Conservation (phyloP, 1,140 invertebrate genomes). For the Drosophila funebris region DNA sequence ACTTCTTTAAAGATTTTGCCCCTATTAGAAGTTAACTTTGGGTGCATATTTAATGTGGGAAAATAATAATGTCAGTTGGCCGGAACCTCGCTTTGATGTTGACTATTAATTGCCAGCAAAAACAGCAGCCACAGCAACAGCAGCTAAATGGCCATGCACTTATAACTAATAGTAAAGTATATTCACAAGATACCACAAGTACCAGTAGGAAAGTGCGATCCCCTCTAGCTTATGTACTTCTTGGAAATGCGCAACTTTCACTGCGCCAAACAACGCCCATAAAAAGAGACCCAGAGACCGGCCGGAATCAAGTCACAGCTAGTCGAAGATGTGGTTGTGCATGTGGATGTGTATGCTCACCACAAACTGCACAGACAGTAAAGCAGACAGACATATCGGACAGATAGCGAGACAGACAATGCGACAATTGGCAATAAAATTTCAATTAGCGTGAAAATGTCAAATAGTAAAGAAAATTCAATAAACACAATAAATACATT, state of each 20-base stretch:
- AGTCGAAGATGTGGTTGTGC: not conserved
- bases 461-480: slow-evolving; percentile 33
- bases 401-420: slow-evolving; percentile 3
- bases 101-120: slow-evolving; percentile 17
- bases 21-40: slow-evolving; percentile 33
- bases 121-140: slow-evolving; percentile 2
- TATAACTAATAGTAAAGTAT: slow-evolving; percentile 55
- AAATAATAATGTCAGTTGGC: slow-evolving; percentile 53
- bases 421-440: slow-evolving; percentile 69
- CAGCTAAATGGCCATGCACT: slow-evolving; percentile 48
- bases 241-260: slow-evolving; percentile 70
- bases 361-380: not conserved
- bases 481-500: slow-evolving; percentile 29
- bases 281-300: slow-evolving; percentile 40
- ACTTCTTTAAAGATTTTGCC: not conserved
- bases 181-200: slow-evolving; percentile 23
- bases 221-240: slow-evolving; percentile 42
- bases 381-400: not conserved
- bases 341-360: no score
- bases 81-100: slow-evolving; percentile 63
- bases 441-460: slow-evolving; percentile 67
- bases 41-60: slow-evolving; percentile 74
- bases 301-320: slow-evolving; percentile 13
- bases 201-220: slow-evolving; percentile 24
- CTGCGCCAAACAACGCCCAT: slow-evolving; percentile 66